Percentiles rank a stretch among this genome's conserved stretches.
phyloP scores from a whole-genome alignment of 2,797 vertebrate genomes.

The Orestias chungarensis region DNA sequence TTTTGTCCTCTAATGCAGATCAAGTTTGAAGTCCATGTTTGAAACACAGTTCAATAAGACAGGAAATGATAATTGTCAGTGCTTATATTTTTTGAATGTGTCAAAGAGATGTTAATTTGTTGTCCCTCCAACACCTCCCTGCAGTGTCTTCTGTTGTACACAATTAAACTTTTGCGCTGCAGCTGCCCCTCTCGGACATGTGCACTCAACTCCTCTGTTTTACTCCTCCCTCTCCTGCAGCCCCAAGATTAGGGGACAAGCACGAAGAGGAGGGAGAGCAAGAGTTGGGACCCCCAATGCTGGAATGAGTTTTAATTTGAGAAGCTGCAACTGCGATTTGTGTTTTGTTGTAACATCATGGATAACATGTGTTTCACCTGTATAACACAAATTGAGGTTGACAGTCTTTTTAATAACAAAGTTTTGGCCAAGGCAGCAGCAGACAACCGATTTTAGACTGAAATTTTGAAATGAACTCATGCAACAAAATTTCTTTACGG shows the following conservation, averaged over 20 bases:
- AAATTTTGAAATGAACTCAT: not conserved
- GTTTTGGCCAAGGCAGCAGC: not conserved
- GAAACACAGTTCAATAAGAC: constrained; percentile 3
- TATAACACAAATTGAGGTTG: not conserved
- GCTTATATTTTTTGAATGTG: constrained; percentile 17
- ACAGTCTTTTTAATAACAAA: not conserved
- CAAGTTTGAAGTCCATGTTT: constrained; percentile 30
- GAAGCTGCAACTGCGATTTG: constrained; percentile 45
- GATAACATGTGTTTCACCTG: not conserved
- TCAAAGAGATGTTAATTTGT: constrained; percentile 44
- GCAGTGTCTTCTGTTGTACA: constrained; percentile 58
- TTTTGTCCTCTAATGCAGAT: constrained; percentile 32
- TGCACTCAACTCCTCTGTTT: not conserved
- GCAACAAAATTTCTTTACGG: not conserved
- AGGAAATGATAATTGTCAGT: constrained; percentile 27
- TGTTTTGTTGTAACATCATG: constrained; percentile 46
- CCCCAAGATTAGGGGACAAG: constrained; percentile 31
- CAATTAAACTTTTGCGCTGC: constrained; percentile 68
- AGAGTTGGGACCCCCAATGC: constrained; percentile 37
- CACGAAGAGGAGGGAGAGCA: constrained; percentile 6
- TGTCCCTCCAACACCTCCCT: constrained; percentile 20
- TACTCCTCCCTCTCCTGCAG: constrained; percentile 21
- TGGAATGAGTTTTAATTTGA: constrained; percentile 62
- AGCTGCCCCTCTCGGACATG: constrained; percentile 1
- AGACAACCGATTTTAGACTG: not conserved